Conservation (phyloP, 2,797 vertebrate species). For the Hipposideros larvatus region DNA sequence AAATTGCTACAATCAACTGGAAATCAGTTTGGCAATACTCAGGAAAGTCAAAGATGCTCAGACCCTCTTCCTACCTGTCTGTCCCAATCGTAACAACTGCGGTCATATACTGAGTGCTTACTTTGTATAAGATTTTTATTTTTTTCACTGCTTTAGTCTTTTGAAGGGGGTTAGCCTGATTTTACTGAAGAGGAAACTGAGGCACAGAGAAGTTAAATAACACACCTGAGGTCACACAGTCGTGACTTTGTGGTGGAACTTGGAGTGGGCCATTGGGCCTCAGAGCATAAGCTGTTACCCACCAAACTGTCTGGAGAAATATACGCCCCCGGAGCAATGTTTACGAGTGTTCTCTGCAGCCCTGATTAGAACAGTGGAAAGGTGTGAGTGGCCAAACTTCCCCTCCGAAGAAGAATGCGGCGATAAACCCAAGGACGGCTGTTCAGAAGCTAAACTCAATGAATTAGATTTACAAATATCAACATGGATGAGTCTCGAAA, state of each 20-base stretch:
- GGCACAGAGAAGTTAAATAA: not conserved
- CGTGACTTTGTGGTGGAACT: not conserved
- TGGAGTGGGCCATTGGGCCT: not conserved
- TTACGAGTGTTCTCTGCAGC: not conserved
- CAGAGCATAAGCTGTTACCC: not conserved
- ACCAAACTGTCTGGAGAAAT: not conserved
- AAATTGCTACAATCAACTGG: not conserved
- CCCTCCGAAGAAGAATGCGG: not conserved
- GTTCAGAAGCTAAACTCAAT: not conserved
- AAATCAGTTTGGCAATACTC: not conserved
- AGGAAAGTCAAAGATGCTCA: not conserved
- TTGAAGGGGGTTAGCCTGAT: not conserved
- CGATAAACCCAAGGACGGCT: not conserved
- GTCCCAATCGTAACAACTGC: not conserved
- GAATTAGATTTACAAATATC: not conserved
- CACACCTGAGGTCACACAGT: not conserved
- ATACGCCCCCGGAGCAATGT: not conserved
- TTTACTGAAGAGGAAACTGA: not conserved
- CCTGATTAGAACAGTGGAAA: not conserved
- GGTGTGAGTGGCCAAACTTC: not conserved
- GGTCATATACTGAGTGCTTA: not conserved
- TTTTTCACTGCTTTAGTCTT: not conserved
- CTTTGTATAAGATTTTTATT: not conserved
- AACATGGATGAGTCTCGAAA: not conserved
- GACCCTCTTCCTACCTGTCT: not conserved